A percentile compares a stretch with the other conserved stretches of the same genome.
phyloP scores from a whole-genome alignment of 92 coral and sea anemone species.

The Epizoanthus scotinus region DNA sequence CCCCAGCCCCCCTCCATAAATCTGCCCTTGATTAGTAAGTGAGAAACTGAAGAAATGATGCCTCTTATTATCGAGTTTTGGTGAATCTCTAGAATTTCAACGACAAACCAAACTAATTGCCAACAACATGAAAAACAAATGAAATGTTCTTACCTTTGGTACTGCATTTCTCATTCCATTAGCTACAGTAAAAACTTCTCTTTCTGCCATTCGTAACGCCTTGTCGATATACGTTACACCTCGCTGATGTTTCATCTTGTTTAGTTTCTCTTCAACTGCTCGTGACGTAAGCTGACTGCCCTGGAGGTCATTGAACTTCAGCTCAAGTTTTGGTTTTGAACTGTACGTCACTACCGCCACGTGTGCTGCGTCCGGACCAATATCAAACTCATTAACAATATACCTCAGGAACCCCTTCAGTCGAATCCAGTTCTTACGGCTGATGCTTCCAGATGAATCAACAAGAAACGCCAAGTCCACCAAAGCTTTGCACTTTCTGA shows the following conservation, averaged over 20 bases:
- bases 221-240: conserved; percentile 31
- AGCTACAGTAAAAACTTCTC: background rate
- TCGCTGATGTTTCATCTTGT: conserved; percentile 27
- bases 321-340: conserved; percentile 23
- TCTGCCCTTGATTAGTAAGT: no score
- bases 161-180: conserved; percentile 28
- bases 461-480: conserved; percentile 32
- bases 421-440: conserved; percentile 16
- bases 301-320: conserved; percentile 26
- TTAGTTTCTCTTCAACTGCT: conserved; percentile 5
- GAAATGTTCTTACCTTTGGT: conserved; percentile 5
- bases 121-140: no score
- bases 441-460: conserved; percentile 37
- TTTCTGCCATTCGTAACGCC: conserved; percentile 35
- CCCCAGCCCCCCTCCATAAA: no score
- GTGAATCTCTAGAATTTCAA: no score
- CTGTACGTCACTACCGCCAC: conserved; percentile 24
- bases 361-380: conserved; percentile 28
- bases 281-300: conserved; percentile 26
- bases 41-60: no score
- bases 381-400: conserved; percentile 21
- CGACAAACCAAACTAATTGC: no score
- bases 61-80: no score
- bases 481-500: conserved; percentile 27
- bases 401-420: conserved; percentile 30